Conservation (phyloP, 1,140 invertebrate genomes). For the Hypothenemus hampei region DNA sequence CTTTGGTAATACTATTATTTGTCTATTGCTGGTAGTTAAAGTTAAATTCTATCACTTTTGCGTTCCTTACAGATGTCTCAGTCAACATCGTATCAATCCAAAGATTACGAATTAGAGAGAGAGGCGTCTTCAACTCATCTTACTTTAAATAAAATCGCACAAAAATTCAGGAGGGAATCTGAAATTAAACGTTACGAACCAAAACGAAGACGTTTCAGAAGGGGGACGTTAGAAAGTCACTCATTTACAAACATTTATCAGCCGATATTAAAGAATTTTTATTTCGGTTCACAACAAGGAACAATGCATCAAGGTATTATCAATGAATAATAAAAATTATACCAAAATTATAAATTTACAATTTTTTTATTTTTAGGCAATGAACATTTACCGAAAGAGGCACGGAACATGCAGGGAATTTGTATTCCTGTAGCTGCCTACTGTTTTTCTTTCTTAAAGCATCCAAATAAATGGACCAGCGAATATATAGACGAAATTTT, state of each 20-base stretch:
- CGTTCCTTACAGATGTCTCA: conserved; percentile 29
- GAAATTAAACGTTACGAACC: conserved; percentile 34
- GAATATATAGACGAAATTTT: conserved; percentile 50
- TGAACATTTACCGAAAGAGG: conserved; percentile 29
- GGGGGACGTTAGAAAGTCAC: conserved; percentile 50
- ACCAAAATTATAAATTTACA: background rate
- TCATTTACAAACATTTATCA: conserved; percentile 50
- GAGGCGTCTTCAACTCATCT: background rate
- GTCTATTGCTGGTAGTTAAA: too few species aligned
- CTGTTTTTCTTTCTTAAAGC: conserved; percentile 50
- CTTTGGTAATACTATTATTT: conserved; percentile 18
- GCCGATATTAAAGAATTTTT: conserved; percentile 36
- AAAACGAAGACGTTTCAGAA: conserved; percentile 46
- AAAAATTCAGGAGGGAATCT: conserved; percentile 39
- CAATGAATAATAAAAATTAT: background rate
- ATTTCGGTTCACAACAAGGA: conserved; percentile 35
- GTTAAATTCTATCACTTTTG: background rate
- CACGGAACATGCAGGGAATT: conserved; percentile 49
- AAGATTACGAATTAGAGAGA: conserved; percentile 22
- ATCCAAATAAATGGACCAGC: conserved; percentile 51
- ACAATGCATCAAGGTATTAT: conserved; percentile 37
- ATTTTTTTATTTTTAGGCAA: conserved; percentile 20
- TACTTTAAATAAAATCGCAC: conserved; percentile 28
- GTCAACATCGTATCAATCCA: conserved; percentile 33
- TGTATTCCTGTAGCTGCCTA: conserved; percentile 53